Conservation (phyloP, 1,140 invertebrate species). For the Marisa cornuarietis region DNA sequence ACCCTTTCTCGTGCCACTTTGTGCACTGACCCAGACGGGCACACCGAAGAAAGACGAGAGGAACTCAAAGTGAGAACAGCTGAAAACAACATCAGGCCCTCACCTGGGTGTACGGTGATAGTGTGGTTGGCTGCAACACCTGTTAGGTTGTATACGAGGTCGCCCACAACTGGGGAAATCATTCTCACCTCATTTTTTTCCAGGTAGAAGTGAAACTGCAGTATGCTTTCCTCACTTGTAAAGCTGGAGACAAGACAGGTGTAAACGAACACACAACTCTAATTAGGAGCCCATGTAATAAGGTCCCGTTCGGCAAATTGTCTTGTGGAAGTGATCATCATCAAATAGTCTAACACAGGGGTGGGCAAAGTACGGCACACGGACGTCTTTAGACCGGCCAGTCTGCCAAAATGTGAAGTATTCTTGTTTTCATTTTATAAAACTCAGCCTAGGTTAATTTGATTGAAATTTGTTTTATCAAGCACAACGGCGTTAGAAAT, state of each 20-base stretch:
- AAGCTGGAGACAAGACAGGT: not conserved
- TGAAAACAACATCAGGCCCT: not conserved
- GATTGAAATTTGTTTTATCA: too few relatives aligned
- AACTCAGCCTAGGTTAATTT: too few relatives aligned
- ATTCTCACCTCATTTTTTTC: not conserved
- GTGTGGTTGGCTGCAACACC: slow-evolving; percentile 3
- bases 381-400: too few relatives aligned
- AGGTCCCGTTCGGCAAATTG: not conserved
- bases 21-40: too few relatives aligned
- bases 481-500: too few relatives aligned
- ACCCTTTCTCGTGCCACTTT: too few relatives aligned
- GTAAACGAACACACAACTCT: not conserved
- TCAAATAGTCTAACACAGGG: too few relatives aligned
- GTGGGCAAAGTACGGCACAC: too few relatives aligned
- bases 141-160: slow-evolving; percentile 15
- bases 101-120: slow-evolving; percentile 8
- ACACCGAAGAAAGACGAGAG: not conserved
- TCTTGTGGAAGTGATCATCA: too few relatives aligned
- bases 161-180: not conserved
- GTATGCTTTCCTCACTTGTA: not conserved
- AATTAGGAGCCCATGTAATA: not conserved
- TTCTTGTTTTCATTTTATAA: too few relatives aligned
- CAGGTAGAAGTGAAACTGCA: slow-evolving; percentile 23
- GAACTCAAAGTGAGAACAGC: not conserved
- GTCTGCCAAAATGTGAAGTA: too few relatives aligned